These are phyloP conservation scores for Psittacara wagleri DNA, from an alignment of 2,113 vertebrate species.

Conservation along the genomic window DNA sequence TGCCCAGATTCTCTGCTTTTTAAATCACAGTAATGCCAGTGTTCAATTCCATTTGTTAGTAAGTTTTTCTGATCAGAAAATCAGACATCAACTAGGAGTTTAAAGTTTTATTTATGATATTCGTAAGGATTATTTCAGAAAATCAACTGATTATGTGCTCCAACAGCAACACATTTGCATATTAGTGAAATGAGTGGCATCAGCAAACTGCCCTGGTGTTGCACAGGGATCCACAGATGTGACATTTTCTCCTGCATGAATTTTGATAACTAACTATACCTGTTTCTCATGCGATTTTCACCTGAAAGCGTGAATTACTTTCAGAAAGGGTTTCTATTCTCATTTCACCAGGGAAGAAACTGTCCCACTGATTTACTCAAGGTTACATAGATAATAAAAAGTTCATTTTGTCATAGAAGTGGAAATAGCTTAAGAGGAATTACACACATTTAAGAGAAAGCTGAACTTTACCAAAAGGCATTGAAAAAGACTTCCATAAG, in stretches of 20 bases:
- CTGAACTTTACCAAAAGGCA: neutral
- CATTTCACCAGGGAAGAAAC: neutral
- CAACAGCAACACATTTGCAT: neutral
- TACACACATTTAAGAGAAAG: neutral
- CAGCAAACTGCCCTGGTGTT: neutral
- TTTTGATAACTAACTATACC: neutral
- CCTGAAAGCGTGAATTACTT: neutral
- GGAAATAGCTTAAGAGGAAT: neutral
- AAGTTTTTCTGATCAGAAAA: neutral
- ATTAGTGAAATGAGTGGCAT: neutral
- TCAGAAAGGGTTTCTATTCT: neutral
- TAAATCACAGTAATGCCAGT: neutral
- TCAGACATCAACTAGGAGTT: neutral
- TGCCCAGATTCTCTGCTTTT: neutral
- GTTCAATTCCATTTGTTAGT: neutral
- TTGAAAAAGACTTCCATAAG: neutral
- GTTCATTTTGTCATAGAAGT: neutral
- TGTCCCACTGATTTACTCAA: neutral
- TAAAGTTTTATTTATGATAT: neutral
- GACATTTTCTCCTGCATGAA: neutral
- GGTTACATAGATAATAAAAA: neutral
- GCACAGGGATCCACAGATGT: neutral
- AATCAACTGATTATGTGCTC: neutral
- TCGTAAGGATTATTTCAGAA: neutral
- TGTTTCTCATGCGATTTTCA: neutral